Evolutionary conservation across 2,888 invertebrate species (phyloP), one percentile per base, ranked within the genome.

Genomic region (Pheosia gnoma): DNA sequence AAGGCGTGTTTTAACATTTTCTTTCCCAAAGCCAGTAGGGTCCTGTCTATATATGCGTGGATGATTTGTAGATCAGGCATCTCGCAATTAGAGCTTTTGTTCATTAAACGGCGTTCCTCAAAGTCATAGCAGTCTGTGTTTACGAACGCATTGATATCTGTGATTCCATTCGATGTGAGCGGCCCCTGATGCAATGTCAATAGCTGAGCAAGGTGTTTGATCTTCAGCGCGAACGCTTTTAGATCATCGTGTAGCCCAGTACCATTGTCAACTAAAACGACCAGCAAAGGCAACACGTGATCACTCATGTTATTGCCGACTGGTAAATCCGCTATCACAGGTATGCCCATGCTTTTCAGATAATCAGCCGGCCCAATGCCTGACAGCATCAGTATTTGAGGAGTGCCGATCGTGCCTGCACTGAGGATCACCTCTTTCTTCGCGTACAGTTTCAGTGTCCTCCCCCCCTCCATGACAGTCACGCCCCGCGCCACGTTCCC

Each of bases 371-470:
- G 86, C 0, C 90, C 91, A 3, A 91, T 67, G 0, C 91, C 91
- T 1, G 90, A 91, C 38, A 85, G 62, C 87, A 87, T 78, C 58
- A 91, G 62, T 60, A 91, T 77, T 51, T 90, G 88, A 8, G 90
- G 83, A 1, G 86, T 85, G 0, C 79, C 87, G 1, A 90, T 65
- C 0, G 89, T 62, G 0, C 91, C 91, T 0, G 90, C 89, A 45
- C 86, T 82, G 10, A 91, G 66, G 6, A 91, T 79, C 0, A 91
- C 86, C 66, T 89, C 90, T 13, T 71, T 78, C 5, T 63, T 74
- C 0, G 85, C 87, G 60, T 73, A 85, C 2, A 89, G 36, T 0
- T 59, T 70, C 1, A 85, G 6, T 0, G 56, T 68, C 5, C 10
- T 54, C 1, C 60, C 64, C 0, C 62, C 67, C 37, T 74, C 73